Evolutionary conservation across 2,888 invertebrate species (phyloP), one percentile per base, ranked within the genome.

Genomic region (Meghimatium bilineatum): DNA sequence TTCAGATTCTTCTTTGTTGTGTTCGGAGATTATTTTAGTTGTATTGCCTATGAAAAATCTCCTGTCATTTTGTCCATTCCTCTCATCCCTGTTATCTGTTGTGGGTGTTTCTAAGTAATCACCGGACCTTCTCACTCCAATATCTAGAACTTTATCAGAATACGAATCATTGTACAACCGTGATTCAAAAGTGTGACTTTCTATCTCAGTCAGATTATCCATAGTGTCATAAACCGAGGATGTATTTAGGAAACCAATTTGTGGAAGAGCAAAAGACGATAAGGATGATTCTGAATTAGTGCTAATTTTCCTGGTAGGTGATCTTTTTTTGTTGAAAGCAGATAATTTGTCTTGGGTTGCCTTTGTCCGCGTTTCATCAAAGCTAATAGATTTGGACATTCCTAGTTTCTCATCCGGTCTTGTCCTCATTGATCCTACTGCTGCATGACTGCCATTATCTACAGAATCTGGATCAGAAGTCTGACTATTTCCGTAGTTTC

Each of bases 311-410:
- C 79, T 67, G 23, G 29, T 69, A 20, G 69, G 52, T 20, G 32
- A 29, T 23, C 32, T 44, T n/a, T 38, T 29, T 1, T 66, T 66
- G 44, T 26, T 63, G 26, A 60, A 14, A 0, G 17, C 8, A 10
- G 0, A 0, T 1, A 56, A 20, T 32, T 26, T 80, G 5, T 34
- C 38, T 17, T 32, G 32, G 12, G 49, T 36, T 23, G 5, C 56
- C 20, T 20, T 5, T 3, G 69, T 52, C 26, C 56, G 80, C 1
- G 69, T 20, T 2, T 80, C 80, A 26, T 80, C 80, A 80, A 80
- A 80, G 36, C 80, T 80, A 1, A 80, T 26, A 71, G 36, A 80
- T 56, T 80, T 80, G 1, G 36, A 36, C 12, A 77, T 77, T 1
- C 60, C 38, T 63, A 36, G n/a, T n/a, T n/a, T n/a, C n/a, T n/a